These are phyloP conservation scores for Taenaris catops DNA, from an alignment of 2,888 invertebrate species.

Conservation along the genomic window DNA sequence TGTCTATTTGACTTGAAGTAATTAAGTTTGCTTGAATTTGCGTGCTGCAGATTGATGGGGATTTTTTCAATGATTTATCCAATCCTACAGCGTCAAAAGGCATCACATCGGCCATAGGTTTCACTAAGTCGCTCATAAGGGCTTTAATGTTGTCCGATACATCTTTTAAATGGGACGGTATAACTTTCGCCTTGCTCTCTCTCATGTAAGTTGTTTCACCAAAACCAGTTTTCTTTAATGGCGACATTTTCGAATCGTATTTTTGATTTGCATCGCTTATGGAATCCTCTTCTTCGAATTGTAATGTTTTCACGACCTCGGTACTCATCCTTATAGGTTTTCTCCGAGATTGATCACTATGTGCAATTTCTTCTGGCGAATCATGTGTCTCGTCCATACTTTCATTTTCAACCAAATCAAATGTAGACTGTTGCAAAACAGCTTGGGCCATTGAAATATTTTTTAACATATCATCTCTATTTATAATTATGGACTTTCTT, in stretches of 20 bases:
- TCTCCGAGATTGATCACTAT: conserved; percentile 17
- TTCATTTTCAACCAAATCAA: conserved; percentile 38
- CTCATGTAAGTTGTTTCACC: conserved; percentile 43
- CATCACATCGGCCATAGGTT: conserved; percentile 46
- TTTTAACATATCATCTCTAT: conserved; percentile 46
- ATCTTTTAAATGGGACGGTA: conserved; percentile 50
- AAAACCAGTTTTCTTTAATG: conserved; percentile 49
- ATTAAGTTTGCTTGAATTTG: conserved; percentile 54
- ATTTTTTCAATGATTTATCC: conserved; percentile 21
- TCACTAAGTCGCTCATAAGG: conserved; percentile 58
- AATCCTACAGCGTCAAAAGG: conserved; percentile 32
- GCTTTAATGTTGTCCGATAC: conserved; percentile 53
- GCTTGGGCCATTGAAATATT: conserved; percentile 58
- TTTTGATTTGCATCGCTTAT: conserved; percentile 31
- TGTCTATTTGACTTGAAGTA: conserved; percentile 58
- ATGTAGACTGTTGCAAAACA: conserved; percentile 40
- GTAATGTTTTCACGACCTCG: conserved; percentile 59
- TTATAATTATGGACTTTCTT: conserved; percentile 42
- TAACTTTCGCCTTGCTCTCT: conserved; percentile 46
- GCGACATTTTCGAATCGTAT: conserved; percentile 30
- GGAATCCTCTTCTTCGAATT: conserved; percentile 57
- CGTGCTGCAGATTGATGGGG: conserved; percentile 39
- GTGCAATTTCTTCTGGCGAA: conserved; percentile 18
- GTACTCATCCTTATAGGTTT: conserved; percentile 35
- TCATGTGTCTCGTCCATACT: conserved; percentile 31